phyloP scores from a whole-genome alignment of 2,888 invertebrate species.

The Platerodrilus igneus region DNA sequence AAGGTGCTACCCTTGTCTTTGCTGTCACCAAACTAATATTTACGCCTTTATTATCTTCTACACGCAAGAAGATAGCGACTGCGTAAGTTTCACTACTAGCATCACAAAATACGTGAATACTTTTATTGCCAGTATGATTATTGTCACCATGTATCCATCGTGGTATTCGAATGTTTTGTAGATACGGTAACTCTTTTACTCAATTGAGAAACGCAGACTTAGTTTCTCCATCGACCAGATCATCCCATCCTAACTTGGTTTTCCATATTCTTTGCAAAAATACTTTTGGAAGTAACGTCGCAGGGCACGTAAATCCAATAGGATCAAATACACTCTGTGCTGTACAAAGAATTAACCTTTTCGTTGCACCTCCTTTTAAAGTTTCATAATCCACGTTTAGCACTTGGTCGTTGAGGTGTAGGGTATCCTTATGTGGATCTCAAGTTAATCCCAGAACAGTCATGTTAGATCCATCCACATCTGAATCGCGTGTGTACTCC shows the following conservation, averaged over 20 bases:
- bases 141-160: neutral
- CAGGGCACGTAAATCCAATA: constrained; percentile 3
- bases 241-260: constrained; percentile 6
- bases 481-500: too few species aligned
- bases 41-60: too few species aligned
- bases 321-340: too few species aligned
- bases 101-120: constrained; percentile 9
- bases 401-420: too few species aligned
- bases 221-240: neutral
- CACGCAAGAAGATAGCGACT: too few species aligned
- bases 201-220: neutral
- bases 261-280: constrained; percentile 8
- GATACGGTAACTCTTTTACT: neutral
- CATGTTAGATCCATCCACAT: too few species aligned
- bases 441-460: too few species aligned
- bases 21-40: neutral
- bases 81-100: constrained; percentile 10
- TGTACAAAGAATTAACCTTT: too few species aligned
- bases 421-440: too few species aligned
- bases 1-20: constrained; percentile 5
- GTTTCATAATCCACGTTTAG: too few species aligned
- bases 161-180: neutral
- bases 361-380: too few species aligned
- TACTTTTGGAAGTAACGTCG: constrained; percentile 5
- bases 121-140: neutral